Conservation (phyloP, 2,797 vertebrate genomes). For the Clamator glandarius region DNA sequence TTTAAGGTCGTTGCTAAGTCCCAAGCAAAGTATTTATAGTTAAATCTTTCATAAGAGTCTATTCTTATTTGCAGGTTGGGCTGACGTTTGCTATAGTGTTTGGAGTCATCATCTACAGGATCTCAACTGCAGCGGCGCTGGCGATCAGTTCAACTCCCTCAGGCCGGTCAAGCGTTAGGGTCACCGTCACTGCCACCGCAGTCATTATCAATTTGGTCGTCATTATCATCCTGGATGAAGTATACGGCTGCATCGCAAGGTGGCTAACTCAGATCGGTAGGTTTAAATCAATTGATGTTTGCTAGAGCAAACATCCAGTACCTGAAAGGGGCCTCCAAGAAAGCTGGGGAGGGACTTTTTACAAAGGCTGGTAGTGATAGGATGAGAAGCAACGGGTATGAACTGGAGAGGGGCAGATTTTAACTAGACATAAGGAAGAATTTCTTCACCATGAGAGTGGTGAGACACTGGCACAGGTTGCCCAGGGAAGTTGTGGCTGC, state of each 20-base stretch:
- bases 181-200: constrained; percentile 92
- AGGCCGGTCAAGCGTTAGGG: constrained; percentile 87
- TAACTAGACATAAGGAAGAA: no score
- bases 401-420: no score
- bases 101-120: constrained; percentile 94
- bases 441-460: no score
- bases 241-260: constrained; percentile 89
- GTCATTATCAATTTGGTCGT: constrained; percentile 96
- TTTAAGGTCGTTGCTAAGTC: neutral
- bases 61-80: constrained; percentile 76
- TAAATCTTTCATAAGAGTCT: neutral
- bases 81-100: constrained; percentile 93
- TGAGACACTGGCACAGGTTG: no score
- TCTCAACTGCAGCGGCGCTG: constrained; percentile 90
- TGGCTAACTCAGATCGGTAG: constrained; percentile 92
- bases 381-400: no score
- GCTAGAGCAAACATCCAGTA: neutral
- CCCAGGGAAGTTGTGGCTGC: no score
- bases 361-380: no score
- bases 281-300: neutral
- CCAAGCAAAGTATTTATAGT: accelerated
- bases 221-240: constrained; percentile 96
- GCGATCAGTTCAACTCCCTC: constrained; percentile 87
- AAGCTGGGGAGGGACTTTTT: no score
- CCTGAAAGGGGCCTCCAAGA: no score